Base-by-base conservation (phyloP, 2,888 invertebrate species). In the Acrobasis suavella region DNA sequence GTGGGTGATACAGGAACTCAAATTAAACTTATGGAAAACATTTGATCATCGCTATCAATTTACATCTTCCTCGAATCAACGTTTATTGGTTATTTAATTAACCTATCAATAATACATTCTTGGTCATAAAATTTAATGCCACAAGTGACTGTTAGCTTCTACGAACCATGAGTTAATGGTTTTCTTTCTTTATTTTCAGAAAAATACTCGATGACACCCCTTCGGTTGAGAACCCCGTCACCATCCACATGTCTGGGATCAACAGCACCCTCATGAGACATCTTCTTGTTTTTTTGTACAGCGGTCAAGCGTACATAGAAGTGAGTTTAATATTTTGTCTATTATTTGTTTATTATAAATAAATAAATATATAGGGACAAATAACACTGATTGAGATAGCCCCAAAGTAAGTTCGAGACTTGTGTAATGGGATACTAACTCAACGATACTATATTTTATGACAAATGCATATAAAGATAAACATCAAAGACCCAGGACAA, bases 161-260 rank as follows among this genome's bases (percentile, higher is more conserved):
- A 38, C 58, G 62, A 46, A 46, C 12, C 17, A 50, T 62, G 63
- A 17, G 0, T 49, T 65, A 56, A 63, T 62, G 68, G 68, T 62
- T 66, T 65, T 52, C 64, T 70, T 9, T 38, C 16, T 52, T 32
- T 16, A 38, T 67, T 84, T 88, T 65, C 85, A 94, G 94, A 77
- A 94, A 94, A 89, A 94, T 96, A 72, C 93, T 96, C 75, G 95
- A 95, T 83, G 96, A 96, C 78, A 95, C 94, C 62, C 95, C 95
- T 65, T 91, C 94, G 64, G 93, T 94, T 75, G 95, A 95, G 80
- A 95, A 94, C 77, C 94, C 95, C 67, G 95, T 95, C 77, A 96
- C 96, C 67, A 96, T 97, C 69, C 96, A 97, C 84, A 95, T 97
- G 84, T 97, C 97, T 60, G 97, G 96, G 76, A 96, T 97, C 68